Evolutionary conservation across 92 coral and sea anemone species (phyloP), one percentile per base, ranked within the genome.

Genomic region (Umimayanthus kanabou): DNA sequence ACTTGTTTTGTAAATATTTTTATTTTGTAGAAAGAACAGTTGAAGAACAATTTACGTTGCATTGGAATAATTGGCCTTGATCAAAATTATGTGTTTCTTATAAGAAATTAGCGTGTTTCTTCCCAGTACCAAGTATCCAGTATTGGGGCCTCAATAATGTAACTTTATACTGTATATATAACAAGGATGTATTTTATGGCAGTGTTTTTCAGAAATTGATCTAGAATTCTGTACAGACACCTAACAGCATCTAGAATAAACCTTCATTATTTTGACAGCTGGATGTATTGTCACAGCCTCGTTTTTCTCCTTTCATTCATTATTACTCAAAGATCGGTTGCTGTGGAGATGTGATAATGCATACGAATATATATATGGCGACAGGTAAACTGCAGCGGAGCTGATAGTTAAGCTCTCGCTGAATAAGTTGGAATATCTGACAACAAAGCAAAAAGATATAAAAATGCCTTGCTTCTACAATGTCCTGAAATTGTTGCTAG

Each of bases 261-360:
- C 53, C n/a, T 49, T 25, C 16, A 49, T 30, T 81, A 28, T 81
- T 64, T 81, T 61, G 47, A 66, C 85, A 81, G 85, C 85, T 81
- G 85, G 20, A 29, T 39, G 58, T 81, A 61, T 64, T 81, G 18
- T 45, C 47, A 66, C 85, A 81, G 39, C 30, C 50, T 81, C 33
- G 74, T 39, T 33, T 30, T 64, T 23, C 16, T 81, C 45, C 43
- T 73, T 73, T 81, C 74, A 14, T 25, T 58, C 47, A 22, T 64
- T 81, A 61, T 23, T 58, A 39, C 13, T 16, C 61, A 10, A 22
- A 50, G n/a, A 20, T 33, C 69, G 28, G 87, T 83, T 83, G 64
- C 87, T 71, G 15, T 83, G 87, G 87, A 28, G 74, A 83, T 57
- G 18, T 3, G 64, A 18, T 9, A 15, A 26, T 40, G 25, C 78